These are phyloP conservation scores for Hoplodrina blanda DNA, from an alignment of 2,888 invertebrate species.

Conservation along the genomic window DNA sequence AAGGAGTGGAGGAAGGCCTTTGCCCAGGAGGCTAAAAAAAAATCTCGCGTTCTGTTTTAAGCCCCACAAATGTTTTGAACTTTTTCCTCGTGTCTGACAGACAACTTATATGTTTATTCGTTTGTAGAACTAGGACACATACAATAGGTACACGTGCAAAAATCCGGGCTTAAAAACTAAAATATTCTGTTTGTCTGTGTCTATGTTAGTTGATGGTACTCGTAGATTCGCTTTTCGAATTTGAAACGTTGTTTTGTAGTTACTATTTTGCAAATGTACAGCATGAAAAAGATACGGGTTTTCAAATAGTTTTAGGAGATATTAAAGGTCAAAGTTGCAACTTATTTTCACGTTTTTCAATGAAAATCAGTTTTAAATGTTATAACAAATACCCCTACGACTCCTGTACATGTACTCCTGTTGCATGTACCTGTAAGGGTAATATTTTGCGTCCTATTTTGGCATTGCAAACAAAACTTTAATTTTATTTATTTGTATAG, in stretches of 20 bases:
- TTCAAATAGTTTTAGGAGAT: not conserved
- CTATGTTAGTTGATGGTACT: constrained; percentile 24
- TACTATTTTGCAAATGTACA: constrained; percentile 6
- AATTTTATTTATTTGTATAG: too few relatives aligned
- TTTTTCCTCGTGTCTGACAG: not conserved
- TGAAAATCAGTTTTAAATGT: too few relatives aligned
- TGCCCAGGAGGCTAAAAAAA: too few relatives aligned
- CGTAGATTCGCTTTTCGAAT: constrained; percentile 39
- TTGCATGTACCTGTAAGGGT: too few relatives aligned
- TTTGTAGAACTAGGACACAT: constrained; percentile 28
- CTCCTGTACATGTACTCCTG: too few relatives aligned
- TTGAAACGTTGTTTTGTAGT: constrained; percentile 17
- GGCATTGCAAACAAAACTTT: too few relatives aligned
- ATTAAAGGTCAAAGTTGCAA: too few relatives aligned
- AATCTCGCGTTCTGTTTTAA: not conserved
- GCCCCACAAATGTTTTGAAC: not conserved
- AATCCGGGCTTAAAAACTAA: constrained; percentile 16
- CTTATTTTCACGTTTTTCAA: too few relatives aligned
- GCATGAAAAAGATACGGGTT: constrained; percentile 4
- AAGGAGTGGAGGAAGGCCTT: too few relatives aligned
- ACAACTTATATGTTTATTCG: constrained; percentile 10
- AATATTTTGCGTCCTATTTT: too few relatives aligned
- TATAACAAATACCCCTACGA: too few relatives aligned
- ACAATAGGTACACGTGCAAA: not conserved
- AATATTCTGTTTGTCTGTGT: constrained; percentile 44